Conservation (phyloP, 2,888 invertebrate species). For the Glaucopsyche alexis region DNA sequence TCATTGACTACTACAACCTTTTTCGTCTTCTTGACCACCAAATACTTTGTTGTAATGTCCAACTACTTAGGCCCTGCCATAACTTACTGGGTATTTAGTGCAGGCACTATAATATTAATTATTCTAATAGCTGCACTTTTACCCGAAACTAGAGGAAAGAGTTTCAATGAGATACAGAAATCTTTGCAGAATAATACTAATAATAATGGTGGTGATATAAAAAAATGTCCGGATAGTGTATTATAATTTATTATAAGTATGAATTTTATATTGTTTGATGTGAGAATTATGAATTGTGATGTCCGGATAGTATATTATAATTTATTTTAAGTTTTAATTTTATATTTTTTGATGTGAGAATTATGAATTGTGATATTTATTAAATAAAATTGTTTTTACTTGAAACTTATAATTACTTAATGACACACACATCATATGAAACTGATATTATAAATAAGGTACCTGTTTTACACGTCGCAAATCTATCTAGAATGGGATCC, state of each 20-base stretch:
- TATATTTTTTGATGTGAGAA: background rate
- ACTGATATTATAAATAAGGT: no score
- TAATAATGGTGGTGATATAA: background rate
- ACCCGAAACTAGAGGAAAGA: conserved; percentile 64
- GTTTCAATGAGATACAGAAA: conserved; percentile 56
- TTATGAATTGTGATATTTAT: background rate
- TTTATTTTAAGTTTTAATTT: background rate
- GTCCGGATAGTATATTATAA: no score
- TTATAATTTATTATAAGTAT: background rate
- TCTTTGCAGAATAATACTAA: conserved; percentile 37
- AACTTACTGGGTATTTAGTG: conserved; percentile 52
- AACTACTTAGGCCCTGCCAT: conserved; percentile 47
- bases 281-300: background rate
- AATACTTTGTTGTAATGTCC: conserved; percentile 50
- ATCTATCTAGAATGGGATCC: no score
- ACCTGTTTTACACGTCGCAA: no score
- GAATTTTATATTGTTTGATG: background rate
- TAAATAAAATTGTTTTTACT: background rate
- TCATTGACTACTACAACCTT: conserved; percentile 39
- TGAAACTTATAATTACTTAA: background rate
- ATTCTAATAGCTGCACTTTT: conserved; percentile 48
- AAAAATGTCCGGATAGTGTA: background rate
- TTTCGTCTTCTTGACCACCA: conserved; percentile 47
- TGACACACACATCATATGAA: no score
- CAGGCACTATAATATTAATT: conserved; percentile 43